Evolutionary conservation across 2,888 invertebrate genomes (phyloP).

Genomic region (Lepeophtheirus nordmannii): DNA sequence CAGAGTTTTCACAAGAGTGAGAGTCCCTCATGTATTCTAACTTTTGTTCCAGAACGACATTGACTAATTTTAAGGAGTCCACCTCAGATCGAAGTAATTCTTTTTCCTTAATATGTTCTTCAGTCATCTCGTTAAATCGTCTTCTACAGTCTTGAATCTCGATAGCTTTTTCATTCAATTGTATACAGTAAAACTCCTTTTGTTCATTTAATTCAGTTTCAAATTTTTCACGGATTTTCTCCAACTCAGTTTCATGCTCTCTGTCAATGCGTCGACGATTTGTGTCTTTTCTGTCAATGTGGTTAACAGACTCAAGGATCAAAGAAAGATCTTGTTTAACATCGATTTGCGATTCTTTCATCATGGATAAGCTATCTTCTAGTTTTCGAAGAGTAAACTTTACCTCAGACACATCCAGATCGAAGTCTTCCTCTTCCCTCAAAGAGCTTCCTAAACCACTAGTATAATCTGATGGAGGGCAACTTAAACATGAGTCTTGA

Average conservation of each 20-base stretch:
- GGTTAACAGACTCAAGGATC: not conserved
- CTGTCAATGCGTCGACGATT: not conserved
- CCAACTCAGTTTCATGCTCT: not conserved
- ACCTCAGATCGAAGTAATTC: not conserved
- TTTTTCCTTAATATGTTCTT: not conserved
- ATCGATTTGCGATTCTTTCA: not conserved
- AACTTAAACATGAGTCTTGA: not conserved
- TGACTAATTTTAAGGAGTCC: not conserved
- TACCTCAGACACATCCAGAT: not conserved
- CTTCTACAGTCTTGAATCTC: not conserved
- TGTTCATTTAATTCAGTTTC: not conserved
- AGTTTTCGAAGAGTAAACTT: not conserved
- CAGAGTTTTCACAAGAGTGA: not conserved
- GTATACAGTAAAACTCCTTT: not conserved
- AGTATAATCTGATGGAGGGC: not conserved
- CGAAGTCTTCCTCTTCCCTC: not conserved
- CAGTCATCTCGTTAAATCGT: not conserved
- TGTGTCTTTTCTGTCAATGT: not conserved
- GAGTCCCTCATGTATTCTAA: not conserved
- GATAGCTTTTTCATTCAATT: not conserved
- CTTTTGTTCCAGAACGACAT: constrained; percentile 1
- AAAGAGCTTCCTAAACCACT: constrained; percentile 2
- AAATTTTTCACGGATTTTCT: not conserved
- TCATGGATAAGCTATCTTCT: not conserved
- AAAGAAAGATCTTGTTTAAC: not conserved